Base-by-base conservation (phyloP, 2,888 invertebrate genomes). In the Drosophila longiperda region DNA sequence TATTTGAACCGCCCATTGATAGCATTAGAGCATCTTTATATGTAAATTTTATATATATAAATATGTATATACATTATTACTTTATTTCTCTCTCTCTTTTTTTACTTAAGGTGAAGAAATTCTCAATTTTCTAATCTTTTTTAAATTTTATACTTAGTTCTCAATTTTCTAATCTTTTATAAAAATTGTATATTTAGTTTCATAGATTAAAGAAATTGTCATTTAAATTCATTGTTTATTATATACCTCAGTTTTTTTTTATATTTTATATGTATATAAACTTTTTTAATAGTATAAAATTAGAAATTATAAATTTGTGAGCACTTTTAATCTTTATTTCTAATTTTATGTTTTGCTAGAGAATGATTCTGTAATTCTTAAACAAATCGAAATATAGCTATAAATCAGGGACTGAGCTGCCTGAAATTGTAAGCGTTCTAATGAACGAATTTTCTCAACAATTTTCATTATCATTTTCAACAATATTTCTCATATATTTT, bases 1-100 rank as follows among this genome's bases (percentile, higher is more conserved):
- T 20, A 12, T 45, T 15, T 20, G 17, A 38, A 60, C 53, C 48
- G 68, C 8, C 34, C 49, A 68, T 66, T 75, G 53, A 54, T 34
- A 6, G 32, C 54, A 42, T 54, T 53, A 23, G 34, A 45, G 15
- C n/a, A 32, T 17, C 33, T 36, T 9, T 33, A 38, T 33, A 26
- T 33, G 0, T 40, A 17, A 8, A 32, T 9, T 55, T 4, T 0
- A 23, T 26, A 26, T 33, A 40, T 40, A 8, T 3, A 8, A 0
- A 23, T 26, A 26, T 33, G n/a, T 40, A 8, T 3, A 8, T 32
- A 17, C 8, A 17, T 45, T 38, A 23, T 20, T 50, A 34, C 4
- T 26, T 42, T 12, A 20, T 38, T n/a, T 45, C 20, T n/a, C 40
- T 40, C 36, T 36, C 36, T 36, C n/a, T 1, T 12, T 15, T 48